Evolutionary conservation across 2,113 vertebrate genomes (phyloP).

Genomic region (Apodemus speciosus): DNA sequence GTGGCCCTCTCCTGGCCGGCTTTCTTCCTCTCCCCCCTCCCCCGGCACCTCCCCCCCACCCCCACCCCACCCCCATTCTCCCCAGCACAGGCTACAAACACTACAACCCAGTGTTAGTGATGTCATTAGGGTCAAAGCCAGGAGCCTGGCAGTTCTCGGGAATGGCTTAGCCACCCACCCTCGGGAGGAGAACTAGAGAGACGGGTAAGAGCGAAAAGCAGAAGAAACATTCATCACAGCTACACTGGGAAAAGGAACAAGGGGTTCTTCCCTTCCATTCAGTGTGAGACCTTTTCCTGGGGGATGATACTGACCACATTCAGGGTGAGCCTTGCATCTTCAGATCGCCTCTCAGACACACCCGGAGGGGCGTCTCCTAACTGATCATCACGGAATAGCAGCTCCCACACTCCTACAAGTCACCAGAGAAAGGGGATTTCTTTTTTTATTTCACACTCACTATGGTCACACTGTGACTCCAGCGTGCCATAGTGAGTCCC

Average conservation of each 20-base stretch:
- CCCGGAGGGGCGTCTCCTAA: not conserved
- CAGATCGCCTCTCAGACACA: not conserved
- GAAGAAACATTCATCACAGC: not conserved
- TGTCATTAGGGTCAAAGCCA: not conserved
- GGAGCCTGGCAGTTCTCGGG: not conserved
- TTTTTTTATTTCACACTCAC: not conserved
- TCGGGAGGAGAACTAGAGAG: no score
- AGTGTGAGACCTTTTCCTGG: not conserved
- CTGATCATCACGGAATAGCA: not conserved
- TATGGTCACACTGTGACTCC: not conserved
- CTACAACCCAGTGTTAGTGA: not conserved
- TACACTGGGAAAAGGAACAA: no score
- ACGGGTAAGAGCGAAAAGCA: not conserved
- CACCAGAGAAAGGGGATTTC: not conserved
- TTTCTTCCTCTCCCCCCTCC: not conserved
- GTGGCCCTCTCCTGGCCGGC: not conserved
- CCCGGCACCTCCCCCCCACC: no score
- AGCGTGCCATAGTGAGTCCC: not conserved
- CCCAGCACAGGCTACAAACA: not conserved
- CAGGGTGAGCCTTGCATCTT: not conserved
- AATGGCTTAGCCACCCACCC: not conserved
- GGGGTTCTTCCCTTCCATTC: no score
- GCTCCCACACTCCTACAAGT: not conserved
- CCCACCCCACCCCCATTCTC: not conserved
- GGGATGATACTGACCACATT: not conserved